Evolutionary conservation across 2,888 invertebrate species (phyloP).

Genomic region (Tiphia femorata): DNA sequence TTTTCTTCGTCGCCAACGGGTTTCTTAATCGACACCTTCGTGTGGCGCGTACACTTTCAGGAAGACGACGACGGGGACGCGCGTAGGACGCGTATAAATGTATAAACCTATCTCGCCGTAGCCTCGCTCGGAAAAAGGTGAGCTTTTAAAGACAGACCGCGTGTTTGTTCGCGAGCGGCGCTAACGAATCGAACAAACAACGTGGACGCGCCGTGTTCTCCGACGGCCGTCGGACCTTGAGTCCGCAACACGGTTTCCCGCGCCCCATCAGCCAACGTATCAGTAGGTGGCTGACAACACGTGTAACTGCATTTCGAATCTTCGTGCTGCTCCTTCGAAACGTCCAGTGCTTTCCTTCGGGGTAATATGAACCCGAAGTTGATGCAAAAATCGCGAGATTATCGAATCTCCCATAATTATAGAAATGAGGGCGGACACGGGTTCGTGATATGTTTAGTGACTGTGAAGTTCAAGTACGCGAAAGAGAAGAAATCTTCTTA

Average conservation of each 20-base stretch:
- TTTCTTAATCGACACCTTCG: slow-evolving; percentile 23
- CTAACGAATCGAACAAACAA: slow-evolving; percentile 49
- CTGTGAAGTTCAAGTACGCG: too few relatives aligned
- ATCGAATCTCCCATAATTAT: too few relatives aligned
- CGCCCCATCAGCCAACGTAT: slow-evolving; percentile 33
- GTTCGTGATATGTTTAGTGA: too few relatives aligned
- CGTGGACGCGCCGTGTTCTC: slow-evolving; percentile 25
- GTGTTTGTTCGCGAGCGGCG: slow-evolving; percentile 39
- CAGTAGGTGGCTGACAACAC: slow-evolving; percentile 40
- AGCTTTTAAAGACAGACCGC: slow-evolving; percentile 44
- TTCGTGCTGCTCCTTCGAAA: background rate
- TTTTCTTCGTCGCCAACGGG: too few relatives aligned
- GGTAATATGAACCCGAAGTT: too few relatives aligned
- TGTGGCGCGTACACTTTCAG: background rate
- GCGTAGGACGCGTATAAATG: slow-evolving; percentile 1
- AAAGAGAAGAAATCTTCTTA: too few relatives aligned
- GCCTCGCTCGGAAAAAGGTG: slow-evolving; percentile 5
- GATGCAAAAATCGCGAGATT: too few relatives aligned
- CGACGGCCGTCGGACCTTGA: slow-evolving; percentile 50
- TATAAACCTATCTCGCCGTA: too few relatives aligned
- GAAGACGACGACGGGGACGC: slow-evolving; percentile 8
- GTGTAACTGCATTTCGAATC: slow-evolving; percentile 35
- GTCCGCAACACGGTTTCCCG: too few relatives aligned
- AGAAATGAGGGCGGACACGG: too few relatives aligned
- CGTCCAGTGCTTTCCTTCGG: background rate